Percentiles rank a stretch among this genome's conserved stretches.
These are phyloP conservation scores for Agelastica alni DNA, from an alignment of 2,888 invertebrate genomes.

Conservation along the genomic window DNA sequence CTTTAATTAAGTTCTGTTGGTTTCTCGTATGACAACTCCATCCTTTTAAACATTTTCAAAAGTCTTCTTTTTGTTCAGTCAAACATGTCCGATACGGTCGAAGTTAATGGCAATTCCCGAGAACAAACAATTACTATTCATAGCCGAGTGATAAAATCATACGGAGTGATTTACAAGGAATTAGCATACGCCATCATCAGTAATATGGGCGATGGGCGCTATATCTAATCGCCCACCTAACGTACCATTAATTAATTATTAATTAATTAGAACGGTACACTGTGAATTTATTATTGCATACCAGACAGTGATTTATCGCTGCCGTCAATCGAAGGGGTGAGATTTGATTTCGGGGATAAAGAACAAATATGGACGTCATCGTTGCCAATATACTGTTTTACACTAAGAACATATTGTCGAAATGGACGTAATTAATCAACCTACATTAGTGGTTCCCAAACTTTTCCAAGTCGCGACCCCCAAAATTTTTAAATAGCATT, in stretches of 20 bases:
- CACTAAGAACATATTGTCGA: too few relatives aligned
- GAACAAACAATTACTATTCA: constrained; percentile 49
- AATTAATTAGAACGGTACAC: constrained; percentile 47
- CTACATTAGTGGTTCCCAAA: too few relatives aligned
- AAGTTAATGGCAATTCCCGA: constrained; percentile 9
- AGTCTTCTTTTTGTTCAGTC: constrained; percentile 5
- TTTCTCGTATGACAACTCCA: neutral
- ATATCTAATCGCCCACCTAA: constrained; percentile 53
- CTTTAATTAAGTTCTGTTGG: neutral
- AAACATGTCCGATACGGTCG: constrained; percentile 8
- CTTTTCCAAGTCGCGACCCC: too few relatives aligned
- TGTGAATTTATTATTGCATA: constrained; percentile 39
- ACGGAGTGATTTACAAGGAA: constrained; percentile 56
- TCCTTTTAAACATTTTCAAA: neutral
- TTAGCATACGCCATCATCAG: constrained; percentile 53
- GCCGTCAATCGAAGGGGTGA: constrained; percentile 22
- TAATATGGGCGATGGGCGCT: constrained; percentile 46
- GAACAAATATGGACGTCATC: too few relatives aligned
- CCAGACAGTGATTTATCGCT: constrained; percentile 33
- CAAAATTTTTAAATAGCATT: too few relatives aligned
- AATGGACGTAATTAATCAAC: too few relatives aligned
- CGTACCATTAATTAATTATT: constrained; percentile 53
- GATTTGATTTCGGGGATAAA: neutral
- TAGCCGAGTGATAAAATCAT: constrained; percentile 51
- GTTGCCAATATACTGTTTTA: too few relatives aligned